Evolutionary conservation across 2,113 vertebrate genomes (phyloP).

Genomic region (Mirza zaza): DNA sequence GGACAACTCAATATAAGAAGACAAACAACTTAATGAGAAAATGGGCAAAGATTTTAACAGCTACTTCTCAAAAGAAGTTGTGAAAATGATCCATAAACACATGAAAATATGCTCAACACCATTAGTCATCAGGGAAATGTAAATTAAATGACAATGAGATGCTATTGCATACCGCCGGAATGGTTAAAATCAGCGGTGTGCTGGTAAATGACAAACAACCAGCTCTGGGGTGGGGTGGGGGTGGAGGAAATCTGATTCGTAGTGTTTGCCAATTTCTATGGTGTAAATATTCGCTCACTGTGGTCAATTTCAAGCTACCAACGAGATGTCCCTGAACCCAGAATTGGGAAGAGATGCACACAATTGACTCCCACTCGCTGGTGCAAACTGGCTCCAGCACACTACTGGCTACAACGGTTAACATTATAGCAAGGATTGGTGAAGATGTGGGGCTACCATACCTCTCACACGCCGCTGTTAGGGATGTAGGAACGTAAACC

Average conservation of each 20-base stretch:
- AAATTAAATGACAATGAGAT: background rate
- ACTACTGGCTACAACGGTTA: background rate
- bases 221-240: background rate
- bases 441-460: background rate
- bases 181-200: background rate
- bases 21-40: background rate
- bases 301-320: background rate
- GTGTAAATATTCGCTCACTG: background rate
- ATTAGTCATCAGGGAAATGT: background rate
- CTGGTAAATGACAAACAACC: background rate
- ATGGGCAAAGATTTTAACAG: background rate
- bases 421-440: background rate
- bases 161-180: background rate
- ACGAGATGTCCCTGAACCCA: background rate
- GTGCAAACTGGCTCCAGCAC: background rate
- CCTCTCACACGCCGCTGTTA: background rate
- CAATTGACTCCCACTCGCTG: background rate
- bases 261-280: background rate
- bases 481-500: background rate
- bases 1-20: background rate
- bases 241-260: background rate
- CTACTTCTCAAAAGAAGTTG: background rate
- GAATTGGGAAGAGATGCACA: background rate
- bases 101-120: background rate
- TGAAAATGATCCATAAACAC: background rate